These are phyloP conservation scores for Drosophila arawakana DNA, from an alignment of 1,140 invertebrate species.

Conservation along the genomic window DNA sequence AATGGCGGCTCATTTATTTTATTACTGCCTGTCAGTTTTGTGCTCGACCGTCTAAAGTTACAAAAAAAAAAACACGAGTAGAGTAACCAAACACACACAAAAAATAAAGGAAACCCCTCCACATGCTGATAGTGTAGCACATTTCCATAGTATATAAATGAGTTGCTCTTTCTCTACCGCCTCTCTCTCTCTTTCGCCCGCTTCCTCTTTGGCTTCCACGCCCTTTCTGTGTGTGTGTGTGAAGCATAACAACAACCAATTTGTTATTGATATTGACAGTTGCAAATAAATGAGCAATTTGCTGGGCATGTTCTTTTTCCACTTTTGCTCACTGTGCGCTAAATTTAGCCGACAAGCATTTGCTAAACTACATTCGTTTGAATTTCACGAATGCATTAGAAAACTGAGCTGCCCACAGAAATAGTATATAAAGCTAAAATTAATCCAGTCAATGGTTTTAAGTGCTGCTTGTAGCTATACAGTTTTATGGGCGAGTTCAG, in stretches of 20 bases:
- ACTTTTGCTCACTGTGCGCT: conserved; percentile 40
- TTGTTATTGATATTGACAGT: conserved; percentile 83
- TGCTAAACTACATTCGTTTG: conserved; percentile 14
- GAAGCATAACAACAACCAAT: conserved; percentile 76
- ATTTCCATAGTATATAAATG: conserved; percentile 53
- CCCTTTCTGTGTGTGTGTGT: conserved; percentile 51
- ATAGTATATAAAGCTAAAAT: conserved; percentile 2
- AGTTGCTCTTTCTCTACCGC: conserved; percentile 33
- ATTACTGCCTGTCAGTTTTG: conserved; percentile 72
- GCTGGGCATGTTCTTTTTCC: conserved; percentile 50
- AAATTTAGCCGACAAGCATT: conserved; percentile 57
- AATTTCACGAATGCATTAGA: conserved; percentile 35
- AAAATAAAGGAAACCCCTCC: conserved; percentile 32
- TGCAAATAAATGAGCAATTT: conserved; percentile 83
- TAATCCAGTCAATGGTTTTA: conserved; percentile 15
- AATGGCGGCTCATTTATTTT: conserved; percentile 82
- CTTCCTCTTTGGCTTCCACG: conserved; percentile 7
- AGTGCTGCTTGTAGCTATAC: neutral
- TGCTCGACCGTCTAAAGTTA: conserved; percentile 66
- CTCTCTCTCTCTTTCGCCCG: neutral
- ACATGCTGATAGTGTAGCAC: conserved; percentile 74
- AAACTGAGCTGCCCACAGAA: conserved; percentile 21
- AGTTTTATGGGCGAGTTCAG: conserved; percentile 4
- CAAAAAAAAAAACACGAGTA: conserved; percentile 16
- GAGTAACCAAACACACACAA: conserved; percentile 40